Evolutionary conservation across 2,797 vertebrate genomes (phyloP).

Genomic region (Enteromius argenteus): DNA sequence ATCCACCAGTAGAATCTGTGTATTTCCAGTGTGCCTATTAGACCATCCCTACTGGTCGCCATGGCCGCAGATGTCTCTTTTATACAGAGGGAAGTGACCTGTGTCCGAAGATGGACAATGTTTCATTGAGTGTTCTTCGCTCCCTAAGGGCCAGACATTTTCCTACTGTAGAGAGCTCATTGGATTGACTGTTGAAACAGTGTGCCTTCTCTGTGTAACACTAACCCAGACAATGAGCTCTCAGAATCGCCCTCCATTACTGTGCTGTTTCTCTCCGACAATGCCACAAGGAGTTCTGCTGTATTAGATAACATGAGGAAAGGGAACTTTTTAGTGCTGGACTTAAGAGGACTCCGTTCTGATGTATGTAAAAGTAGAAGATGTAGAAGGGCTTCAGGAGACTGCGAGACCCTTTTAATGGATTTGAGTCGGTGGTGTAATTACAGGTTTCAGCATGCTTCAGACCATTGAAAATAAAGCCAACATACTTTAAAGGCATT

Average conservation of each 20-base stretch:
- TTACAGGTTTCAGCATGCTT: slow-evolving; percentile 17
- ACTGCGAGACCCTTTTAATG: slow-evolving; percentile 11
- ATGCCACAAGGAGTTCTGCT: slow-evolving; percentile 51
- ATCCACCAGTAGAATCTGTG: slow-evolving; percentile 46
- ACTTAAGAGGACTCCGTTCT: slow-evolving; percentile 25
- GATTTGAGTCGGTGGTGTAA: slow-evolving; percentile 26
- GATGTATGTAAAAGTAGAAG: slow-evolving; percentile 38
- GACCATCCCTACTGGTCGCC: slow-evolving; percentile 53
- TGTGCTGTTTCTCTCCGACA: slow-evolving; percentile 56
- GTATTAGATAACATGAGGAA: slow-evolving; percentile 62
- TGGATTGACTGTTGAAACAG: slow-evolving; percentile 64
- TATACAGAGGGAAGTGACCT: slow-evolving; percentile 64
- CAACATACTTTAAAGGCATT: not conserved
- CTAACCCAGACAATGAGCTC: slow-evolving; percentile 63
- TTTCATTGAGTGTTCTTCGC: slow-evolving; percentile 63
- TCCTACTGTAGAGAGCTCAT: slow-evolving; percentile 61
- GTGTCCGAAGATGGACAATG: slow-evolving; percentile 64
- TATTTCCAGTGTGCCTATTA: slow-evolving; percentile 51
- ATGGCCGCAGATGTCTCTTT: slow-evolving; percentile 59
- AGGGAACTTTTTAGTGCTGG: slow-evolving; percentile 50
- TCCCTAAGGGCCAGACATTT: slow-evolving; percentile 66
- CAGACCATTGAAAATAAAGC: not conserved
- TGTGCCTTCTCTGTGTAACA: slow-evolving; percentile 63
- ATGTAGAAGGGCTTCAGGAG: not conserved
- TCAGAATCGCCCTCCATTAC: slow-evolving; percentile 60